phyloP scores from a whole-genome alignment of 2,888 invertebrate genomes.

The Protonemura montana region DNA sequence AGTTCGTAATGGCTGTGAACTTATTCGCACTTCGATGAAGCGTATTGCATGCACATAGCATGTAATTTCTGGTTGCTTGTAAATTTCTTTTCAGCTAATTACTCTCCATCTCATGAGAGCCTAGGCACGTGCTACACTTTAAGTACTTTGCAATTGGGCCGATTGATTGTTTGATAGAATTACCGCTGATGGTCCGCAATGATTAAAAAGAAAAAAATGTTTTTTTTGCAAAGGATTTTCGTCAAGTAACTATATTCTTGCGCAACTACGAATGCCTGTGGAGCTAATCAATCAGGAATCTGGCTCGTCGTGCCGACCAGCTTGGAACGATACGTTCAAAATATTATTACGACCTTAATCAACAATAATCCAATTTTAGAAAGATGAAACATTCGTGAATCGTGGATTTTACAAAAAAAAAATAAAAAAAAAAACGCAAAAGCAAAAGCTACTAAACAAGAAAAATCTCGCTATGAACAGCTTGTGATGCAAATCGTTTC shows the following conservation, averaged over 20 bases:
- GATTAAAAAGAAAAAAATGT: neutral
- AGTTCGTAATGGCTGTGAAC: neutral
- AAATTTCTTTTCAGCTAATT: neutral
- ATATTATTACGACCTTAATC: neutral
- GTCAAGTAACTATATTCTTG: neutral
- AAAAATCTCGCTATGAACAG: neutral
- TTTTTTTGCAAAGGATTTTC: neutral
- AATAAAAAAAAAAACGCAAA: neutral
- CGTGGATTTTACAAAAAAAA: neutral
- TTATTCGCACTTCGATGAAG: neutral
- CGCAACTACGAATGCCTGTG: neutral
- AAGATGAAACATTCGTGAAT: neutral
- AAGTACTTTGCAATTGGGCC: neutral
- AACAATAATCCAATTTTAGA: neutral
- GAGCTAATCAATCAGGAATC: neutral
- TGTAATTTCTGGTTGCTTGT: neutral
- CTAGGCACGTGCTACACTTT: neutral
- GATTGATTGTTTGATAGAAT: neutral
- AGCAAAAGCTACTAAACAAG: neutral
- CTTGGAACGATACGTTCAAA: neutral
- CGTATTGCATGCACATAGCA: neutral
- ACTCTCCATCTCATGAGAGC: neutral
- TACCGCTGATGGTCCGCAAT: neutral
- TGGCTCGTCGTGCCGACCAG: neutral
- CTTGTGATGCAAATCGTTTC: neutral